A percentile compares a stretch with the other conserved stretches of the same genome.
phyloP scores from a whole-genome alignment of 1,140 invertebrate species.

The Bradynema listronoti region DNA sequence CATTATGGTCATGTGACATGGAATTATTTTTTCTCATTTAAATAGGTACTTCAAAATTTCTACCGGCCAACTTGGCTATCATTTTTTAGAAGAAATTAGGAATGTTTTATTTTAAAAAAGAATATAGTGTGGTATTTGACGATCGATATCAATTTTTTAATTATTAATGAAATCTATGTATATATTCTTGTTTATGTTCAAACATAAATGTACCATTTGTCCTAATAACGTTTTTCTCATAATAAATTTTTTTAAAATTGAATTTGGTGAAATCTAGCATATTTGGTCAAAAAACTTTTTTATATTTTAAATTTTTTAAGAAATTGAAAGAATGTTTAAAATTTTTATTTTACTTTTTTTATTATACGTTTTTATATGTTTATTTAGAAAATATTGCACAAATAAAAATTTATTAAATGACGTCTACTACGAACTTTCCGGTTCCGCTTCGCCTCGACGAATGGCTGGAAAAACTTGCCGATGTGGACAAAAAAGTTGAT shows the following conservation, averaged over 20 bases:
- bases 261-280: not conserved
- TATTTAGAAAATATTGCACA: too few relatives aligned
- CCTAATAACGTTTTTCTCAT: not conserved
- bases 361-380: too few relatives aligned
- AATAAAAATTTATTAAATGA: too few relatives aligned
- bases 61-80: not conserved
- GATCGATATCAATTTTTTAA: not conserved
- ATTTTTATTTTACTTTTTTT: too few relatives aligned
- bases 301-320: not conserved
- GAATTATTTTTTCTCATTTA: too few relatives aligned
- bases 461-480: conserved; percentile 14
- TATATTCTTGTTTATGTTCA: not conserved
- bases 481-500: conserved; percentile 27
- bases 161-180: not conserved
- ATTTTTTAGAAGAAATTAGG: not conserved
- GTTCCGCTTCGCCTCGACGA: too few relatives aligned
- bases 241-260: not conserved
- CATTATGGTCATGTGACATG: too few relatives aligned
- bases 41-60: too few relatives aligned
- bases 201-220: not conserved
- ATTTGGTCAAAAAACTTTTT: conserved; percentile 6
- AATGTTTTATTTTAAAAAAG: not conserved
- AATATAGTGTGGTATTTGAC: not conserved
- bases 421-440: too few relatives aligned
- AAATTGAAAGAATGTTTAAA: not conserved